Percentiles rank a stretch among this genome's conserved stretches.
Evolutionary conservation across 2,797 vertebrate genomes (phyloP).

Genomic region (Clarias pachynema): DNA sequence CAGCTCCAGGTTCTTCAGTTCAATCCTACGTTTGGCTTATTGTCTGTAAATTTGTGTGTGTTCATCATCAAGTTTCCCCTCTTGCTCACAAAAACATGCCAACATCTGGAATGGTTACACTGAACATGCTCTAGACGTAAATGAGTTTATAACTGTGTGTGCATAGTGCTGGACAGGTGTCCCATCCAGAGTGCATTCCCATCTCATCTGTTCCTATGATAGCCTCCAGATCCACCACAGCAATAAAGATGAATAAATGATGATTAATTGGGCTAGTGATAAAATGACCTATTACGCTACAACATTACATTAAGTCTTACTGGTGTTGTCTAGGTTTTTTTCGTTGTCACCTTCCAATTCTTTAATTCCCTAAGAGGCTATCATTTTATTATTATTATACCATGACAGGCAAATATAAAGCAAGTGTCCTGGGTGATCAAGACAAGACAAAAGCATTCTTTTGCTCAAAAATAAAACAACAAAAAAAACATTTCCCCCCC

Average conservation of each 20-base stretch:
- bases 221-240: background rate
- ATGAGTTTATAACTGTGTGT: background rate
- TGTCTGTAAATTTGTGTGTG: background rate
- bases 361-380: conserved; percentile 6
- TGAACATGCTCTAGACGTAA: background rate
- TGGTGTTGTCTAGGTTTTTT: background rate
- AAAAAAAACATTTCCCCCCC: conserved; percentile 35
- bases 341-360: background rate
- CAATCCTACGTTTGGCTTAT: background rate
- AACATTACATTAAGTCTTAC: background rate
- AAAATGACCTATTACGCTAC: background rate
- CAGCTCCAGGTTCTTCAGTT: background rate
- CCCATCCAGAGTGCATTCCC: background rate
- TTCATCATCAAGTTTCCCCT: background rate
- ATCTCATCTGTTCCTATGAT: background rate
- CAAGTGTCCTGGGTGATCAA: conserved; percentile 43
- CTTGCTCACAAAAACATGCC: background rate
- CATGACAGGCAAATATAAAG: conserved; percentile 42
- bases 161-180: background rate
- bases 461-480: background rate
- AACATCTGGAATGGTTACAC: background rate
- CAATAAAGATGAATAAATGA: background rate
- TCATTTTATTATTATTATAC: conserved; percentile 32
- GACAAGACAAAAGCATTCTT: conserved; percentile 56
- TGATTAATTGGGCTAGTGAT: background rate